A percentile compares a stretch with the other conserved stretches of the same genome.
These are phyloP conservation scores for Cherax quadricarinatus DNA, from an alignment of 1,140 invertebrate genomes.

Conservation along the genomic window DNA sequence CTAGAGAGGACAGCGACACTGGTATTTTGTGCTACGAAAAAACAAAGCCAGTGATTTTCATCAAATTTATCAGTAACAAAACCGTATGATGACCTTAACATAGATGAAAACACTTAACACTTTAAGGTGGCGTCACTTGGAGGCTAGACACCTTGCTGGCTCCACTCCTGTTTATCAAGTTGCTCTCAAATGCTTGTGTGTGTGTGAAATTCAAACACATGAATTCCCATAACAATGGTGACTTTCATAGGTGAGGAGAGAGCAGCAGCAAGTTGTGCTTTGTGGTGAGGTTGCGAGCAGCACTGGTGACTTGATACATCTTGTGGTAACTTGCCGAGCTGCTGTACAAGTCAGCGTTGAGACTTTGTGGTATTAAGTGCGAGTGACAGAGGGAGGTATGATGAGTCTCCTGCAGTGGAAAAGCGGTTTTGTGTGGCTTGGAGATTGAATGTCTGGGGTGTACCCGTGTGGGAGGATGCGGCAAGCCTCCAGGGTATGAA, in stretches of 20 bases:
- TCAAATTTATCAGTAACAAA: too few species aligned
- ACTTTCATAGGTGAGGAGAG: neutral
- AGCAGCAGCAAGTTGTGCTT: neutral
- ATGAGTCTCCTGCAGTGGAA: neutral
- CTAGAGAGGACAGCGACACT: neutral
- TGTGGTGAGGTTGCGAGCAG: neutral
- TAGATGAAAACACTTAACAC: too few species aligned
- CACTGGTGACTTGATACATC: neutral
- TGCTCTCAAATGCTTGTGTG: too few species aligned
- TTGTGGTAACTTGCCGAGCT: too few species aligned
- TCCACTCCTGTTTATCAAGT: too few species aligned
- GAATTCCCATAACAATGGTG: neutral
- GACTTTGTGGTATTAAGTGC: neutral
- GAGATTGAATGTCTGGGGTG: neutral
- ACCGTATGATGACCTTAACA: too few species aligned
- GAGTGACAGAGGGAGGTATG: too few species aligned
- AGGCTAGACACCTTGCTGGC: too few species aligned
- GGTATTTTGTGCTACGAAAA: neutral
- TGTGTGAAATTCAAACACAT: too few species aligned
- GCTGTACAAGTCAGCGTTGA: neutral
- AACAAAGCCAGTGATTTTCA: too few species aligned
- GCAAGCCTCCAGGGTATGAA: neutral
- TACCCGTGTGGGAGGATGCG: neutral
- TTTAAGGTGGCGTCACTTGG: too few species aligned
- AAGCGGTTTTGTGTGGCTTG: neutral